These are phyloP conservation scores for Plectrocnemia conspersa DNA, from an alignment of 1,140 invertebrate genomes.

Conservation along the genomic window DNA sequence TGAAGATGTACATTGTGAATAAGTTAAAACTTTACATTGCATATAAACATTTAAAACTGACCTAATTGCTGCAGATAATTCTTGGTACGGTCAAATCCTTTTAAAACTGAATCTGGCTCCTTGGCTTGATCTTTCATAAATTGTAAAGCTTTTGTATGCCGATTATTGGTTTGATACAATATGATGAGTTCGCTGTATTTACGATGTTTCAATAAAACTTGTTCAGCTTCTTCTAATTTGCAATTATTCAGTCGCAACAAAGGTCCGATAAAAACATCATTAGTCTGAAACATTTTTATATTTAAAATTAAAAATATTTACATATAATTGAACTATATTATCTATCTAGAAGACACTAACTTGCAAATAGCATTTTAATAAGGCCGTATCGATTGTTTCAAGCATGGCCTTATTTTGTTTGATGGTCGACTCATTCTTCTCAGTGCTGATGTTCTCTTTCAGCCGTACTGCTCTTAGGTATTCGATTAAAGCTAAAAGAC, in stretches of 20 bases:
- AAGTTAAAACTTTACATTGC: background rate
- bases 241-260: slow-evolving; percentile 91
- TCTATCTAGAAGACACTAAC: slow-evolving; percentile 44
- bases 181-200: slow-evolving; percentile 94
- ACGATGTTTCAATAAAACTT: slow-evolving; percentile 77
- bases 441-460: slow-evolving; percentile 47
- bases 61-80: slow-evolving; percentile 90
- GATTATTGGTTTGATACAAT: slow-evolving; percentile 88
- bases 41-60: slow-evolving; percentile 38
- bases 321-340: background rate
- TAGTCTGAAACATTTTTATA: slow-evolving; percentile 62
- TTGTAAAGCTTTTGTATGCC: slow-evolving; percentile 88
- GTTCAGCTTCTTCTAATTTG: slow-evolving; percentile 90
- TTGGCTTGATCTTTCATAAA: slow-evolving; percentile 77
- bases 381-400: slow-evolving; percentile 93
- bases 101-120: slow-evolving; percentile 69
- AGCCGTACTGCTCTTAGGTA: slow-evolving; percentile 77
- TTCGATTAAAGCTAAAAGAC: slow-evolving; percentile 81
- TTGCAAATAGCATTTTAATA: slow-evolving; percentile 94
- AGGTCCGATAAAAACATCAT: slow-evolving; percentile 88
- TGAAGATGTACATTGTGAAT: slow-evolving; percentile 38
- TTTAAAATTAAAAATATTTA: slow-evolving; percentile 12
- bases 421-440: slow-evolving; percentile 34
- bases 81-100: slow-evolving; percentile 78
- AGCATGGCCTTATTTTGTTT: slow-evolving; percentile 58